Evolutionary conservation across 2,888 invertebrate species (phyloP), one percentile per base, ranked within the genome.

Genomic region (Chymomyza amoena): DNA sequence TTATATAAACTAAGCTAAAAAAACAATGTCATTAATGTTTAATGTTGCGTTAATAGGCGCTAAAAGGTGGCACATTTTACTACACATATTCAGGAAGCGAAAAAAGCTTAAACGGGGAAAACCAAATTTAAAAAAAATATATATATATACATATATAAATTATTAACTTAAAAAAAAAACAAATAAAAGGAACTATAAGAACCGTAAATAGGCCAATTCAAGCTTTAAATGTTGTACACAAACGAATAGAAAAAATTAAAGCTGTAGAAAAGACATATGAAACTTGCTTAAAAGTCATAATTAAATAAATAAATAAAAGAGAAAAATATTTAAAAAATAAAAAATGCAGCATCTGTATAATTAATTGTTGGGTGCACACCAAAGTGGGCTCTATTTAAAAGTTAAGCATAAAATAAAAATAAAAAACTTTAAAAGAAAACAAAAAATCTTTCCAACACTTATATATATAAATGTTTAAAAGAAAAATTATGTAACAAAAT

Each of bases 221-320:
- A 79, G 84, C 84, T 87, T 84, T 84, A 87, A 84, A 78, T 84
- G 87, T 84, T 84, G 83, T 85, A 81, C 76, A 75, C 77, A 61
- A 60, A 60, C 52, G 20, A 59, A 67, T 45, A 45, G 39, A 45
- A 45, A 13, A 2, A 13, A 45, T 3, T 45, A 45, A 45, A 45
- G 39, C 39, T 45, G 13, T 45, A 45, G 39, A 45, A 45, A 45
- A 45, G 10, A 45, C 39, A 45, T 13, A 45, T 45, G 39, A 13
- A 45, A 45, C 13, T 45, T 45, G 39, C 36, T 9, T 25, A 25
- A 25, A 25, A 25, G 25, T 3, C 20, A 52, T 39, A 64, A 64
- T 39, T 16, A 28, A 32, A 7, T 7, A 32, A 32, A 32, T 9
- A n/a, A 32, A 32, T 15, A 7, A 54, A 7, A 60, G 32, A 61